Conservation (phyloP, 1,140 invertebrate species). For the Bradynema listronoti region DNA sequence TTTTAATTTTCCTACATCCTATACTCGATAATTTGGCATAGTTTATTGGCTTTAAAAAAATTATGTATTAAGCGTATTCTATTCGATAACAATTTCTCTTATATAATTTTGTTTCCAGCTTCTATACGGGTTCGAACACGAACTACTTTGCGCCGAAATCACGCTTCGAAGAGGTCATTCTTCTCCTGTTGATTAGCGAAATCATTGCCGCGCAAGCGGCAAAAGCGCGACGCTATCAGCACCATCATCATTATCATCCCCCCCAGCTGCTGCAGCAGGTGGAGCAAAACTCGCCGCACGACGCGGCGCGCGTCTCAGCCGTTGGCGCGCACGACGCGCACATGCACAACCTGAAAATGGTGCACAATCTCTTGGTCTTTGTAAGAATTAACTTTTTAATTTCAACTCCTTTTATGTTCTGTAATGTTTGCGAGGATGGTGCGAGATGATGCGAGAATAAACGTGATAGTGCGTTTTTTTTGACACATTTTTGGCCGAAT, state of each 20-base stretch:
- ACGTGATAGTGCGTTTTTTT: no score
- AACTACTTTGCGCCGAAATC: constrained; percentile 34
- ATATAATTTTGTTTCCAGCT: constrained; percentile 21
- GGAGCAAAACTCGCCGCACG: not conserved
- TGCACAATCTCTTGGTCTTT: constrained; percentile 21
- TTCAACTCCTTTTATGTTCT: no score
- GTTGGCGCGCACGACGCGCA: not conserved
- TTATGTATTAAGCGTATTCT: not conserved
- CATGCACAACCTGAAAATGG: constrained; percentile 18
- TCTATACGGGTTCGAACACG: constrained; percentile 37
- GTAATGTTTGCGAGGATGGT: no score
- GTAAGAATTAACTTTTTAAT: no score
- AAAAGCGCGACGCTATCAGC: constrained; percentile 3
- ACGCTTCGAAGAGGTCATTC: constrained; percentile 33
- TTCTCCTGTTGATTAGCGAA: constrained; percentile 38
- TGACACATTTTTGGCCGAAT: no score
- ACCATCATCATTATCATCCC: not conserved
- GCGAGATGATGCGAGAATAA: no score
- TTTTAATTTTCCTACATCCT: no score
- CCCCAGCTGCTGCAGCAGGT: constrained; percentile 8
- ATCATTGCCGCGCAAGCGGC: constrained; percentile 25
- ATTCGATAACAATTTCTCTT: not conserved
- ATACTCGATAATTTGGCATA: no score
- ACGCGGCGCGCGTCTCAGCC: no score
- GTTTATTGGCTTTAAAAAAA: no score